Evolutionary conservation across 2,113 vertebrate genomes (phyloP).

Genomic region (Galbula dea): DNA sequence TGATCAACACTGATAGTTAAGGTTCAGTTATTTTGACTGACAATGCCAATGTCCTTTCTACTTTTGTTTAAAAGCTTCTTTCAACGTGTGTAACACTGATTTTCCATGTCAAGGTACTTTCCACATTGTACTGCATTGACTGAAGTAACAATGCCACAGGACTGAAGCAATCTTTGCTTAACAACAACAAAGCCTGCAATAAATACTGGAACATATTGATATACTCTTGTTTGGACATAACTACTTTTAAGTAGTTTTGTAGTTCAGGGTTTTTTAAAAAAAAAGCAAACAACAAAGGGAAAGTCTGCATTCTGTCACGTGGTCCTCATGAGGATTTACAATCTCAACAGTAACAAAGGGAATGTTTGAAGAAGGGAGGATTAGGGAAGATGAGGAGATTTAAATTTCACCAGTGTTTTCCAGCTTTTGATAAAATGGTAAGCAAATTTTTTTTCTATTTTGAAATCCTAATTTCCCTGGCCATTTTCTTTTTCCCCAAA

Average conservation of each 20-base stretch:
- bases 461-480: constrained; percentile 32
- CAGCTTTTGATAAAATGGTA: constrained; percentile 41
- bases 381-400: background rate
- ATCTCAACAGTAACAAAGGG: background rate
- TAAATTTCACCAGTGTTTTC: background rate
- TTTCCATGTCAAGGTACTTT: background rate
- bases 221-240: background rate
- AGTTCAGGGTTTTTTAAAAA: too few relatives aligned
- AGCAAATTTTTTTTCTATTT: background rate
- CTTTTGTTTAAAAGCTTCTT: background rate
- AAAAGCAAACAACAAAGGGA: background rate
- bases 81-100: background rate
- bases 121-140: background rate
- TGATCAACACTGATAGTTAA: background rate
- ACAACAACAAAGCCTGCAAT: constrained; percentile 1
- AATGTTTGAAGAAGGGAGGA: background rate
- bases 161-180: background rate
- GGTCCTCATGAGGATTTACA: background rate
- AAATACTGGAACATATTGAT: constrained; percentile 10
- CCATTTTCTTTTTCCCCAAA: constrained; percentile 4
- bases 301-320: background rate
- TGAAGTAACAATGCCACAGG: background rate
- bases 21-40: background rate
- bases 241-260: background rate
- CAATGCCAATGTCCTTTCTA: background rate